A percentile compares a stretch with the other conserved stretches of the same genome.
Evolutionary conservation across 1,140 invertebrate species (phyloP).

Genomic region (Streblospio benedicti): DNA sequence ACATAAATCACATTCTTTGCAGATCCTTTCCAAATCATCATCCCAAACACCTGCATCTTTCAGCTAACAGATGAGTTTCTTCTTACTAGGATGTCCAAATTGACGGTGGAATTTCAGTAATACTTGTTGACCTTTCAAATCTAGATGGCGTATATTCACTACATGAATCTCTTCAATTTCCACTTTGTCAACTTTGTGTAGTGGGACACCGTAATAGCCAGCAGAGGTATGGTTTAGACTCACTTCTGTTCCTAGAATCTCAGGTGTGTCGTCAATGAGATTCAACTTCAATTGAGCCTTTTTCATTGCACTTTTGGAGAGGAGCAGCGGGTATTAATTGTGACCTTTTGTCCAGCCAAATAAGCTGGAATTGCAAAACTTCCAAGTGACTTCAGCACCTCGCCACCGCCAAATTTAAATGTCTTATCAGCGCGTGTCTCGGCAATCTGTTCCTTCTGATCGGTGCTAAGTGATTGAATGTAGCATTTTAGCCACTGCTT

Average conservation of each 20-base stretch:
- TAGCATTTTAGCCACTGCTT: constrained; percentile 19
- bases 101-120: neutral
- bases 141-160: neutral
- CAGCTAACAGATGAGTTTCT: neutral
- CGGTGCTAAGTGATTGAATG: constrained; percentile 11
- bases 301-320: constrained; percentile 17
- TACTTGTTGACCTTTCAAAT: neutral
- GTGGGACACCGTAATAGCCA: constrained; percentile 19
- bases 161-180: neutral
- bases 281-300: constrained; percentile 16
- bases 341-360: constrained; percentile 14
- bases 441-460: constrained; percentile 4
- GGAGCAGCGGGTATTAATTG: constrained; percentile 16
- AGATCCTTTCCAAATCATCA: neutral
- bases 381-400: constrained; percentile 10
- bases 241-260: constrained; percentile 14
- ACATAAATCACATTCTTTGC: neutral
- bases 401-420: constrained; percentile 22
- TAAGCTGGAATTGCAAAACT: constrained; percentile 8
- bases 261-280: constrained; percentile 19
- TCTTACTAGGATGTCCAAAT: neutral
- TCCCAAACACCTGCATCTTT: neutral
- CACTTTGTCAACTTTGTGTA: neutral
- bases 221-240: constrained; percentile 19
- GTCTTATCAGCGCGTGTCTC: neutral